A percentile compares a stretch with the other conserved stretches of the same genome.
Evolutionary conservation across 2,888 invertebrate genomes (phyloP).

Genomic region (Athetis lepigone): DNA sequence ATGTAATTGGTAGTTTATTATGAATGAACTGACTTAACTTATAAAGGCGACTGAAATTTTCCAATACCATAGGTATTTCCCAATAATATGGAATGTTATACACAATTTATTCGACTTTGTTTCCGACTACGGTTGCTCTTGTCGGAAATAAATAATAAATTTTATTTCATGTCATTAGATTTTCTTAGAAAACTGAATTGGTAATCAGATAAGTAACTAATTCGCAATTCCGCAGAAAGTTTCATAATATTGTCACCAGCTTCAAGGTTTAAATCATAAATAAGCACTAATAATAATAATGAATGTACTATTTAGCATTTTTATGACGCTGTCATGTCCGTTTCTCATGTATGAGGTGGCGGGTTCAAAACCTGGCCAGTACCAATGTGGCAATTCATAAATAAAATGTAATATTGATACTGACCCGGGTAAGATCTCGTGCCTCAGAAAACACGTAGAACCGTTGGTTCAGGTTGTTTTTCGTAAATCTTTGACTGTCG

Average conservation of each 20-base stretch:
- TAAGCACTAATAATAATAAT: not conserved
- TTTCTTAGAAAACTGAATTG: constrained; percentile 2
- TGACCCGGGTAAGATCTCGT: too few relatives aligned
- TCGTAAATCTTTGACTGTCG: too few relatives aligned
- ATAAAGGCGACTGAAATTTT: not conserved
- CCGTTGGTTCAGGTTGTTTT: too few relatives aligned
- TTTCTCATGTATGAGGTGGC: too few relatives aligned
- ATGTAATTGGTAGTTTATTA: not conserved
- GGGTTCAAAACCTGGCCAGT: too few relatives aligned
- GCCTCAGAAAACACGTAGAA: too few relatives aligned
- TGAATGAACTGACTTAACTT: not conserved
- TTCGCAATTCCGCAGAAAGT: not conserved
- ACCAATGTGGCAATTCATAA: too few relatives aligned
- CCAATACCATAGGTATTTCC: not conserved
- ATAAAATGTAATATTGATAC: too few relatives aligned
- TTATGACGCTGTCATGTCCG: too few relatives aligned
- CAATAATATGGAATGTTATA: not conserved
- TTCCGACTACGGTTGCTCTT: constrained; percentile 1
- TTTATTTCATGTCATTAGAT: not conserved
- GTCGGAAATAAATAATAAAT: too few relatives aligned
- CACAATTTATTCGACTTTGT: not conserved
- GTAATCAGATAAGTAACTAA: not conserved
- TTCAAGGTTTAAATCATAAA: not conserved
- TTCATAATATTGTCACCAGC: not conserved
- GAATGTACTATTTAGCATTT: too few relatives aligned